Evolutionary conservation across 2,888 invertebrate species (phyloP).

Genomic region (Eupelmus urozonus): DNA sequence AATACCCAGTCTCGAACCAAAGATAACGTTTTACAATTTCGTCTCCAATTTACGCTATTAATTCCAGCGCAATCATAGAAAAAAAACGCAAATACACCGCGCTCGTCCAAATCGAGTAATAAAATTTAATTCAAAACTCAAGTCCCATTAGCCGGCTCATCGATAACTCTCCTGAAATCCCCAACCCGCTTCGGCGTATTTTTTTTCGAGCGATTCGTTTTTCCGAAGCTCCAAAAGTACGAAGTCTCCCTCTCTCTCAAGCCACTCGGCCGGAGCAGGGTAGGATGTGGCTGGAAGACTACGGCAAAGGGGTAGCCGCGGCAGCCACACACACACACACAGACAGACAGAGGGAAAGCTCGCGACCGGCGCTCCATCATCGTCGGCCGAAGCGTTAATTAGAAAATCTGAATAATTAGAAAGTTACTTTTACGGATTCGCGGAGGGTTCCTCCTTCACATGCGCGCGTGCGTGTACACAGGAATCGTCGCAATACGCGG

Average conservation of each 20-base stretch:
- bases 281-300: slow-evolving; percentile 60
- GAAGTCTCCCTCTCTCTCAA: slow-evolving; percentile 11
- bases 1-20: not conserved
- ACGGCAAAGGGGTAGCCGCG: slow-evolving; percentile 18
- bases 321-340: slow-evolving; percentile 51
- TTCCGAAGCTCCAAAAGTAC: slow-evolving; percentile 56
- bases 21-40: slow-evolving; percentile 4
- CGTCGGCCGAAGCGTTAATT: slow-evolving; percentile 74
- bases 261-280: slow-evolving; percentile 46
- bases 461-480: not conserved
- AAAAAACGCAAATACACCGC: not conserved
- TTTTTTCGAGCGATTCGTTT: slow-evolving; percentile 51
- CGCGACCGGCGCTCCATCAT: slow-evolving; percentile 68
- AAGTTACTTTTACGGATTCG: slow-evolving; percentile 73
- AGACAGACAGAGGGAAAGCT: slow-evolving; percentile 59
- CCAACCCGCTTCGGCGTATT: not conserved
- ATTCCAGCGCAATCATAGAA: no score
- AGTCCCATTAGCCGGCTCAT: slow-evolving; percentile 39
- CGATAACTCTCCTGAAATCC: slow-evolving; percentile 35
- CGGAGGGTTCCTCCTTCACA: slow-evolving; percentile 54
- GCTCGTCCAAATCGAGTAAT: not conserved
- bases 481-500: slow-evolving; percentile 19
- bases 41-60: not conserved
- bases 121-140: not conserved
- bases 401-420: slow-evolving; percentile 77